Base-by-base conservation (phyloP, 2,888 invertebrate genomes). In the Eristalinus sepulchralis region DNA sequence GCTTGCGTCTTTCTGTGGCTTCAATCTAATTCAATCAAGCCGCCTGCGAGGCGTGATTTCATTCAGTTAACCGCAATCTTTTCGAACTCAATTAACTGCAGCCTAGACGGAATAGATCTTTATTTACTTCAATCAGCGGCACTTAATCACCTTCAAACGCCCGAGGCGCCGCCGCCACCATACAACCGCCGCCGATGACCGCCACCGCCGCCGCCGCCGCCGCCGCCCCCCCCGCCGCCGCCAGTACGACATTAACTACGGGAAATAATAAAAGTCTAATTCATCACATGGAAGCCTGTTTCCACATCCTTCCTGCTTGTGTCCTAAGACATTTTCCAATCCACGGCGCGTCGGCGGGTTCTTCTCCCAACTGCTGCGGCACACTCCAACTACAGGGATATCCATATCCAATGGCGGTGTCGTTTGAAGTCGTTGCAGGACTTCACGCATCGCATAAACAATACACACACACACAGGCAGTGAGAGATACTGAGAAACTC, bases 131-230 rank as follows among this genome's bases (percentile, higher is more conserved):
- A 57, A 57, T 57, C 24, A 57, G 13, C 57, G 24, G 57, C 57
- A 57, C 57, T 57, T 57, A 57, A 22, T 27, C 57, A 57, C 57
- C 57, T 57, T 57, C 57, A 57, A 57, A 24, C 57, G 24, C 57
- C 24, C 47, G 47, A 47, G 47, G 24, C 57, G 57, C 57, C 57
- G 57, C 55, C 55, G 20, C 53, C n/a, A n/a, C n/a, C 39, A 27
- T 27, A 3, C 27, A 27, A 27, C 27, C 27, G 5, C 27, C 5
- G 27, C 27, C 27, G 27, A 27, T 3, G 39, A n/a, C n/a, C n/a
- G 34, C 36, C 36, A 36, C 36, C 13, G 39, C 17, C 8, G 17
- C 17, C n/a, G 1, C 47, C 2, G 47, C 47, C 8, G 47, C 47
- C 17, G 0, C 34, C 17, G 17, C 17, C 8, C 8, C 17, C n/a